A percentile compares a stretch with the other conserved stretches of the same genome.
Evolutionary conservation across 2,888 invertebrate genomes (phyloP).

Genomic region (Psococerastis gibbosa): DNA sequence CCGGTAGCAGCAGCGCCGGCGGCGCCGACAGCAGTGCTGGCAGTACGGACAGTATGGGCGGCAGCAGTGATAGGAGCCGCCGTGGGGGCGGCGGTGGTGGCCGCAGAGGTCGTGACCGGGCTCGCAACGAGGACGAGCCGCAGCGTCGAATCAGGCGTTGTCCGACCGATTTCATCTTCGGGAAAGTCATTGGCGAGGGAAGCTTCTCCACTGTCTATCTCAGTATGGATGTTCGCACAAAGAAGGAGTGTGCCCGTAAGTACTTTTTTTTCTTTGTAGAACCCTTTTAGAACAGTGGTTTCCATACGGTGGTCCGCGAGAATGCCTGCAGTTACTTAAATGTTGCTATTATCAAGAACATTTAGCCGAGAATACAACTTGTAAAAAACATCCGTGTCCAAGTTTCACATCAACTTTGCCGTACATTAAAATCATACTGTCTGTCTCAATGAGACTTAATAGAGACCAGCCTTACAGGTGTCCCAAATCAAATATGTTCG

Average conservation of each 20-base stretch:
- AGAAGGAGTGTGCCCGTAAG: slow-evolving; percentile 89
- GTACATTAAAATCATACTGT: too few species aligned
- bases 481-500: too few species aligned
- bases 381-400: too few species aligned
- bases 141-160: not conserved
- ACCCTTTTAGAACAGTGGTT: too few species aligned
- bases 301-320: too few species aligned
- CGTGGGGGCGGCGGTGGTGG: not conserved
- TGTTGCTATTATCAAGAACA: too few species aligned
- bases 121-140: not conserved
- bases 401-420: too few species aligned
- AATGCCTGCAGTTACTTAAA: too few species aligned
- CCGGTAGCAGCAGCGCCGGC: not conserved
- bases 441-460: too few species aligned
- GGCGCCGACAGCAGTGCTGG: not conserved
- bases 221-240: slow-evolving; percentile 76
- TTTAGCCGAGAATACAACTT: too few species aligned
- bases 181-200: slow-evolving; percentile 90
- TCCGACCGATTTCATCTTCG: slow-evolving; percentile 81
- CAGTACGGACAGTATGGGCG: not conserved
- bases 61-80: not conserved
- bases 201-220: slow-evolving; percentile 92
- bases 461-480: too few species aligned
- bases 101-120: not conserved
- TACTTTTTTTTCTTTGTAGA: slow-evolving; percentile 22